A percentile compares a stretch with the other conserved stretches of the same genome.
Evolutionary conservation across 2,888 invertebrate genomes (phyloP).

Genomic region (Tipula unca): DNA sequence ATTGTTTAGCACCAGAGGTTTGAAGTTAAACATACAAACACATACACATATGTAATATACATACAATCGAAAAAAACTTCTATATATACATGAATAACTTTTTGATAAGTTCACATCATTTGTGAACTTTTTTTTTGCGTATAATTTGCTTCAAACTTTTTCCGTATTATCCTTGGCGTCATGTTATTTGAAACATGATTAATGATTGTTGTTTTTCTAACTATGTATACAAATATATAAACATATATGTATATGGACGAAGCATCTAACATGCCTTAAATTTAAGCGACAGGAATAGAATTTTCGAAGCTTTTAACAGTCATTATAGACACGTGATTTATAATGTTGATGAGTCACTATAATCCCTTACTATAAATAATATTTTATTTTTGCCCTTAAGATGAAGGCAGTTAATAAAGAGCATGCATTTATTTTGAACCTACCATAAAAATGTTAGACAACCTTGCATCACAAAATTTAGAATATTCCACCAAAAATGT

Average conservation of each 20-base stretch:
- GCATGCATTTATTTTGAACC: too few species aligned
- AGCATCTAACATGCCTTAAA: neutral
- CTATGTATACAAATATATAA: neutral
- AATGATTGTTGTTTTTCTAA: neutral
- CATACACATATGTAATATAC: neutral
- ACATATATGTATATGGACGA: neutral
- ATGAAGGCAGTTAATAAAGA: too few species aligned
- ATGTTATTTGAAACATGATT: neutral
- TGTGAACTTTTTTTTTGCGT: neutral
- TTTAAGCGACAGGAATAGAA: neutral
- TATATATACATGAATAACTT: neutral
- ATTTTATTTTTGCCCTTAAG: too few species aligned
- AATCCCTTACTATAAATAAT: too few species aligned
- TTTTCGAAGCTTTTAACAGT: neutral
- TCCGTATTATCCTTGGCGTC: neutral
- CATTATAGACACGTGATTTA: neutral
- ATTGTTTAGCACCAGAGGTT: neutral
- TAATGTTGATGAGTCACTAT: neutral
- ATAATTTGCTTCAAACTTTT: neutral
- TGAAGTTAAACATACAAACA: neutral
- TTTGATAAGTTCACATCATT: conserved; percentile 2
- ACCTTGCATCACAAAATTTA: too few species aligned
- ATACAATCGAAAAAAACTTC: neutral
- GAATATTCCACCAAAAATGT: too few species aligned
- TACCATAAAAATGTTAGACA: too few species aligned